phyloP scores from a whole-genome alignment of 2,797 vertebrate genomes.

The Rhinogobio ventralis region DNA sequence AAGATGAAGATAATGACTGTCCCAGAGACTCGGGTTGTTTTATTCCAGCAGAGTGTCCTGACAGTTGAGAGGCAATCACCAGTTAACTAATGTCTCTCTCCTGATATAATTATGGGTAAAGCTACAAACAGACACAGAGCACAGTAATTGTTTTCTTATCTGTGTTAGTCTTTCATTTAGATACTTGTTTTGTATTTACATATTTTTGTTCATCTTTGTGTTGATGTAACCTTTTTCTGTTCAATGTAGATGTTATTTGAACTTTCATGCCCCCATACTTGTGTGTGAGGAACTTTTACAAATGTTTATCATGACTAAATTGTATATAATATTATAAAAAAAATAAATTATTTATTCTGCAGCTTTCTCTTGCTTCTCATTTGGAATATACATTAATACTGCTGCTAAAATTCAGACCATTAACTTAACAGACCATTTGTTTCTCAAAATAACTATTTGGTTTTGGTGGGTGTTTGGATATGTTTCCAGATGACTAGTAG shows the following conservation, averaged over 20 bases:
- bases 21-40: constrained; percentile 97
- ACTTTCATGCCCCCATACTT: background rate
- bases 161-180: background rate
- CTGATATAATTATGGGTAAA: background rate
- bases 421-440: constrained; percentile 2
- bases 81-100: background rate
- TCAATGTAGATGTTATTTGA: background rate
- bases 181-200: constrained; percentile 16
- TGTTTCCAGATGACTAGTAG: background rate
- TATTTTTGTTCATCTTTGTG: constrained; percentile 2
- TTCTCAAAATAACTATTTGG: background rate
- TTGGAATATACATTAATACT: background rate
- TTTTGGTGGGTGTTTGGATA: constrained; percentile 3
- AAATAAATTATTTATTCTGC: constrained; percentile 39
- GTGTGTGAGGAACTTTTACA: background rate
- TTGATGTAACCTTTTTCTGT: constrained; percentile 14
- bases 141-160: background rate
- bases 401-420: background rate
- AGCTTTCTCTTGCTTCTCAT: background rate
- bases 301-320: constrained; percentile 14
- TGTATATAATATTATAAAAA: constrained; percentile 23
- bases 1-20: constrained; percentile 83
- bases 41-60: constrained; percentile 90
- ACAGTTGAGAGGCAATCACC: constrained; percentile 71
- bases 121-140: background rate